Base-by-base conservation (phyloP, 2,888 invertebrate species). In the Vannuccia rotundouncinata region DNA sequence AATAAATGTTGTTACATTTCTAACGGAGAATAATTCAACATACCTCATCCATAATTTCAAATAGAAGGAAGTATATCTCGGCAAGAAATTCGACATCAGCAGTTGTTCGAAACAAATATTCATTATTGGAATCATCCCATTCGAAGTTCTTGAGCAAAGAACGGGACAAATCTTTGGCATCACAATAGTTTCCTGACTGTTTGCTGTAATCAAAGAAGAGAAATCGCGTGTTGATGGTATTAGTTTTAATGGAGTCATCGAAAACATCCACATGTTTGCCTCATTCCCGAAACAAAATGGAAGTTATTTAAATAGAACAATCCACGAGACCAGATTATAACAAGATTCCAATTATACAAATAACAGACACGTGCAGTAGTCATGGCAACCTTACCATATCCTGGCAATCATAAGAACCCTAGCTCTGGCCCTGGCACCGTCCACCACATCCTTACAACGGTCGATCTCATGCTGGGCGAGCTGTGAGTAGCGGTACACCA, bases 91-190 rank as follows among this genome's bases (percentile, higher is more conserved):
- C 66, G 5, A 66, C 66, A 13, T 66, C 66, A 22, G 66, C 25
- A 22, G 5, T 5, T 66, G 66, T 13, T 22, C 25, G 5, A 27
- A 22, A 66, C 66, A 66, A 66, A 22, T 66, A 66, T 5, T 66
- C 66, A 66, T 66, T 27, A 13, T 5, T 5, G 5, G 66, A 66
- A 13, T 66, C 66, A 22, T 66, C 66, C 66, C 66, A 66, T 66
- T 78, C 78, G 29, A 78, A 60, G 13, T 60, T 25, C 59, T 78
- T 78, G 2, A 78, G 29, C 1, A 78, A 31, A 59, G 66, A 78
- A 10, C 78, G 59, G 17, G 78, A 59, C 66, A 78, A 28, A 27
- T 78, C 78, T 59, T 78, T 78, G 28, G 78, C 78, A 29, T 27
- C 78, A 1, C 28, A 25, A 60, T 78, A 78, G n/a, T 78, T 59